Conservation (phyloP, 2,888 invertebrate species). For the Torymus aiolomorphi region DNA sequence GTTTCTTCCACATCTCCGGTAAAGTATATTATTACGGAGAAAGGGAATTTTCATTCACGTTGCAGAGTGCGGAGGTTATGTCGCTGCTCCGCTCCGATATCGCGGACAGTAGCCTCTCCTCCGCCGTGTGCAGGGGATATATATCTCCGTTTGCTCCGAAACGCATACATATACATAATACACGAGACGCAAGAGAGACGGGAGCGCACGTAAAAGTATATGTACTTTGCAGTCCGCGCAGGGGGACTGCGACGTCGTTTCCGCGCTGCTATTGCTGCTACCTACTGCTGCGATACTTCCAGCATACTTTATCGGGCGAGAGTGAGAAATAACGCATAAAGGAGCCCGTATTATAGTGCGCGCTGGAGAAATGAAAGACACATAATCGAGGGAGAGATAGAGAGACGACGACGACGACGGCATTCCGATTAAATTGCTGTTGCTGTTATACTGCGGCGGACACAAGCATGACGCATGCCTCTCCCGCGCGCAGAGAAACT, state of each 20-base stretch:
- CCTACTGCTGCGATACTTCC: constrained; percentile 15
- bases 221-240: constrained; percentile 19
- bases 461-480: constrained; percentile 54
- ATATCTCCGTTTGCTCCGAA: not conserved
- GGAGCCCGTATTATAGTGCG: constrained; percentile 12
- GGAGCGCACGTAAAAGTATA: no score
- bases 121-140: not conserved
- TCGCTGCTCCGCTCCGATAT: constrained; percentile 3
- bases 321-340: constrained; percentile 4
- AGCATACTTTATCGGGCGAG: constrained; percentile 17
- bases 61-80: constrained; percentile 16
- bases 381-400: constrained; percentile 33
- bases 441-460: no score
- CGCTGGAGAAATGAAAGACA: constrained; percentile 46
- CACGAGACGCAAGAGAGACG: no score
- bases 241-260: constrained; percentile 28
- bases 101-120: not conserved
- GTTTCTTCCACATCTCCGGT: constrained; percentile 1
- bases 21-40: constrained; percentile 11
- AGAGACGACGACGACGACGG: constrained; percentile 17
- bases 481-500: not conserved
- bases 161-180: not conserved
- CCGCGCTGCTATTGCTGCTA: not conserved
- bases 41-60: constrained; percentile 33
- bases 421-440: constrained; percentile 56